These are phyloP conservation scores for Cryptosula pallasiana DNA, from an alignment of 2,888 invertebrate species.

Conservation along the genomic window DNA sequence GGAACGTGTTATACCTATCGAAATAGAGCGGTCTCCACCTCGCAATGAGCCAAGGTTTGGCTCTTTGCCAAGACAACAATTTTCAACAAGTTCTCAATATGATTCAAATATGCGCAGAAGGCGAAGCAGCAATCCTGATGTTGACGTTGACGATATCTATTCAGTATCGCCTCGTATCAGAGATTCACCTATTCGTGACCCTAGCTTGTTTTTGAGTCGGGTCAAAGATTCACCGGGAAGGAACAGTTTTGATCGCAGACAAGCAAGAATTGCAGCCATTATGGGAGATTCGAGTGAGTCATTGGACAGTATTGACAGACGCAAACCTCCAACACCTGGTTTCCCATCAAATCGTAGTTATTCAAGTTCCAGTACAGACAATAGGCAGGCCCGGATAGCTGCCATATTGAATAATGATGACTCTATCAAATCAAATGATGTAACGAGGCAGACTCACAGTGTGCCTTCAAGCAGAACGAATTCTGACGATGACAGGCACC, in stretches of 20 bases:
- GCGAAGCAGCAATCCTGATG: background rate
- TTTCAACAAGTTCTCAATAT: background rate
- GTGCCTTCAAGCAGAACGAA: background rate
- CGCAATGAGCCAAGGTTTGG: background rate
- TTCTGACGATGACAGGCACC: constrained; percentile 1
- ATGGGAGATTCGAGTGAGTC: background rate
- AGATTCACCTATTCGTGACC: background rate
- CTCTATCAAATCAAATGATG: background rate
- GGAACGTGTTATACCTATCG: constrained; percentile 7
- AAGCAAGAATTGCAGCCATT: constrained; percentile 8
- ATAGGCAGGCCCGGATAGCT: background rate
- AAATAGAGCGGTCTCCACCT: constrained; percentile 4
- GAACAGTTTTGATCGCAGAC: background rate
- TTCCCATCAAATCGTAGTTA: background rate
- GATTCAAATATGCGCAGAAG: background rate
- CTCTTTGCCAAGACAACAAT: background rate
- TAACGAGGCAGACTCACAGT: background rate
- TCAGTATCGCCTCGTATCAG: background rate
- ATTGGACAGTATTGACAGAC: background rate
- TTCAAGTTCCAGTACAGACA: background rate
- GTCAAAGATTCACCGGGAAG: background rate
- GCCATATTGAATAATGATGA: background rate
- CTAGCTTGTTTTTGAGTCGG: background rate
- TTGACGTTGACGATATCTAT: background rate
- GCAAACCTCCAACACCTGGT: background rate